phyloP scores from a whole-genome alignment of 2,888 invertebrate genomes.

The Acanthosepion pharaonis region DNA sequence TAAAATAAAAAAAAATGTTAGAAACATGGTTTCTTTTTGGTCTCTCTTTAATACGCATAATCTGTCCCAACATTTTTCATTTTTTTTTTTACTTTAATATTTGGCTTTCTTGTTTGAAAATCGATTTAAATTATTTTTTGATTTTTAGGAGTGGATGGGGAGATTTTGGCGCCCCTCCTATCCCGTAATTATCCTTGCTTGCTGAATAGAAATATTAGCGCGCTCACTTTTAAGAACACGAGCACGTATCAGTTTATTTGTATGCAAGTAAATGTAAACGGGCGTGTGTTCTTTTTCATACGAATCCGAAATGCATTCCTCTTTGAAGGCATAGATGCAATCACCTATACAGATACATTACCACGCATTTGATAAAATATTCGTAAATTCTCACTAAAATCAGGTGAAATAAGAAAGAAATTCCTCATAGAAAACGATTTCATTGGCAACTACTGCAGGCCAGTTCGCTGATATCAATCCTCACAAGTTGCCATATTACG shows the following conservation, averaged over 20 bases:
- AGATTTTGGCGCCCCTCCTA: neutral
- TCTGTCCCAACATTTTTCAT: neutral
- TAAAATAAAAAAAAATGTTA: neutral
- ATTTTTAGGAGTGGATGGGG: neutral
- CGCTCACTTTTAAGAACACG: neutral
- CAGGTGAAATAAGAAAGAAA: no score
- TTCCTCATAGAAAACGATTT: no score
- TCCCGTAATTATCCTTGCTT: neutral
- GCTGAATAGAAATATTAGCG: neutral
- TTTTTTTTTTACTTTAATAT: neutral
- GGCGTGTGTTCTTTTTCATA: neutral
- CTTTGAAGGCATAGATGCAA: neutral
- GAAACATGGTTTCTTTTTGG: neutral
- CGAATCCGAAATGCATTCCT: neutral
- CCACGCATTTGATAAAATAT: neutral
- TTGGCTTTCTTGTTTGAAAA: neutral
- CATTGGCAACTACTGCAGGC: no score
- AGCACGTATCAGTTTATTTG: neutral
- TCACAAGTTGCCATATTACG: no score
- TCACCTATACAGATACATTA: neutral
- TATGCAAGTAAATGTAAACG: no score
- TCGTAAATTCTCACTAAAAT: no score
- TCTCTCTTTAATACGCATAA: neutral
- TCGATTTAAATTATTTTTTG: neutral
- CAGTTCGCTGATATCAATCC: no score